A percentile compares a stretch with the other conserved stretches of the same genome.
These are phyloP conservation scores for Amphiduros pacificus DNA, from an alignment of 2,888 invertebrate genomes.

Conservation along the genomic window DNA sequence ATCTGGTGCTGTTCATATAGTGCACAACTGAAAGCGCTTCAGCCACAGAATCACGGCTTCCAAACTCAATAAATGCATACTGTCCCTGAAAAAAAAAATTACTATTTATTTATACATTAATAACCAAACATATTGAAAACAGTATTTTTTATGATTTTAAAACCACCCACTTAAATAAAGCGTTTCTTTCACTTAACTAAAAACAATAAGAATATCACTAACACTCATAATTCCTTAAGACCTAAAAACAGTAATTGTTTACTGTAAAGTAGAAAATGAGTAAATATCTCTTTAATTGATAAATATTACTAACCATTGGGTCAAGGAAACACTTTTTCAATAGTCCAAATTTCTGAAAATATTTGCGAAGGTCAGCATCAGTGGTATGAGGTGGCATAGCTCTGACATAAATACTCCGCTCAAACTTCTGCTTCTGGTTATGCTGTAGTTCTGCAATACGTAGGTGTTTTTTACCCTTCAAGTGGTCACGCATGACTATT, in stretches of 20 bases:
- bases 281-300: too few species aligned
- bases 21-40: too few species aligned
- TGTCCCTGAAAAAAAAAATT: slow-evolving; percentile 13
- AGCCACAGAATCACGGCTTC: slow-evolving; percentile 9
- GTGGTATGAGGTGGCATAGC: slow-evolving; percentile 37
- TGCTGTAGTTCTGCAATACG: neutral
- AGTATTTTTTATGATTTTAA: neutral
- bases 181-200: neutral
- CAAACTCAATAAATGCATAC: slow-evolving; percentile 31
- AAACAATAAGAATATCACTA: too few species aligned
- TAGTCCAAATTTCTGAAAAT: slow-evolving; percentile 42
- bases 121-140: neutral
- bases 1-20: too few species aligned
- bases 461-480: slow-evolving; percentile 13
- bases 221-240: too few species aligned
- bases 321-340: too few species aligned
- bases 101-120: neutral
- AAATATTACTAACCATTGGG: neutral
- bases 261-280: too few species aligned
- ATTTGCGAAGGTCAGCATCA: slow-evolving; percentile 34
- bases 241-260: too few species aligned
- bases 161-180: neutral
- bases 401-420: slow-evolving; percentile 38
- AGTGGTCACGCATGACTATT: slow-evolving; percentile 7
- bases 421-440: slow-evolving; percentile 19